Conservation (phyloP, 2,113 vertebrate genomes). For the Dermatemys mawii region DNA sequence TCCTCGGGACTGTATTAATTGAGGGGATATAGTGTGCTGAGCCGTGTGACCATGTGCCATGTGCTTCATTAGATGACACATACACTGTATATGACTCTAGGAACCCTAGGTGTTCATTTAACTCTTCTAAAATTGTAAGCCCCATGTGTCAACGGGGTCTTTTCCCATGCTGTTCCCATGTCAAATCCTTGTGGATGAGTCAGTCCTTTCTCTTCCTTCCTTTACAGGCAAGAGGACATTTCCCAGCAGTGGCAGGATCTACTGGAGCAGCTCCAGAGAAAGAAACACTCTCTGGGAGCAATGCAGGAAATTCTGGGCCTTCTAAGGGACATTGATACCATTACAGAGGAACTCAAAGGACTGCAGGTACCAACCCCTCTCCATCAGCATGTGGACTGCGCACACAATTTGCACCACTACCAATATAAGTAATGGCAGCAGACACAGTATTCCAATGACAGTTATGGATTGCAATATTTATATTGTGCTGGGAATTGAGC, state of each 20-base stretch:
- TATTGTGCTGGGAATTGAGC: not conserved
- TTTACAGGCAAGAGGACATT: conserved; percentile 79
- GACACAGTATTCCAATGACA: not conserved
- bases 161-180: not conserved
- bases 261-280: conserved; percentile 80
- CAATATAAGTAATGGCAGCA: not conserved
- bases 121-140: not conserved
- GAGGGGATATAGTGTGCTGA: not conserved
- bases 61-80: not conserved
- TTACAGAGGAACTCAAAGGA: conserved; percentile 83
- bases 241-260: conserved; percentile 82
- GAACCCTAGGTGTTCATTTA: not conserved
- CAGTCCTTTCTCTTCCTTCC: not conserved
- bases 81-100: not conserved
- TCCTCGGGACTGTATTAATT: not conserved
- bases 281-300: conserved; percentile 68
- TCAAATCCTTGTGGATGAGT: not conserved
- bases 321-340: conserved; percentile 80
- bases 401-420: not conserved
- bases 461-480: not conserved
- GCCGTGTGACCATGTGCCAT: not conserved
- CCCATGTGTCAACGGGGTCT: not conserved
- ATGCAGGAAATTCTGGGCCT: conserved; percentile 78
- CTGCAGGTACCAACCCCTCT: conserved; percentile 80
- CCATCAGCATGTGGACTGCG: not conserved